Evolutionary conservation across 2,113 vertebrate genomes (phyloP), one percentile per base, ranked within the genome.

Genomic region (Pelvicachromis taeniatus): DNA sequence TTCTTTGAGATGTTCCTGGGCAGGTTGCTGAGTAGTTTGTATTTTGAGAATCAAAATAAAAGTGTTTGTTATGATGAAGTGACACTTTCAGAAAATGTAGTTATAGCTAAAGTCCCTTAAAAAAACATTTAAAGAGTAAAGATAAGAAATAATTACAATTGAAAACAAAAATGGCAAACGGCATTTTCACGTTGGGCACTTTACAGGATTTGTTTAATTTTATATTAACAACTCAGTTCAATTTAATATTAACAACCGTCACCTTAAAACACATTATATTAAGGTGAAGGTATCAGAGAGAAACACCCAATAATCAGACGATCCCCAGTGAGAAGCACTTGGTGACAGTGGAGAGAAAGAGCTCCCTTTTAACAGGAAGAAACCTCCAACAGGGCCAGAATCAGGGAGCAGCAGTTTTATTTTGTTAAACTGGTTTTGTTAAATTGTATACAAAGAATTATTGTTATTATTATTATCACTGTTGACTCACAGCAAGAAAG

Each of bases 1-100:
- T 38, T 38, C 59, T 38, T 63, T 63, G 59, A 63, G 19, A 63
- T 0, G 19, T 38, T 63, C 33, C 61, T 0, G n/a, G 40, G 61
- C 61, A 0, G n/a, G 11, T 42, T 68, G 38, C 21, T 17, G 38
- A 70, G 13, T 9, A 70, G 0, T 45, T 23, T 70, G 21, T 21
- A 42, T 42, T 45, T 68, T 42, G 7, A 70, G 4, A 0, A 45
- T 23, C 9, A 23, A 68, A 16, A 10, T 6, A 4, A 42, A 59
- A 0, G 2, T 0, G 4, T 10, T 70, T 45, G 13, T 45, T 70
- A 23, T 42, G 21, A 70, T 23, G 12, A 70, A 6, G 3, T 16
- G 3, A 70, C 7, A 42, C 21, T 70, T 68, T 68, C 38, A 42
- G 63, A 68, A 23, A 40, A 23, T 65, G 9, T 40, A 40, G 11